Evolutionary conservation across 2,888 invertebrate genomes (phyloP).

Genomic region (Hanleya hanleyi): DNA sequence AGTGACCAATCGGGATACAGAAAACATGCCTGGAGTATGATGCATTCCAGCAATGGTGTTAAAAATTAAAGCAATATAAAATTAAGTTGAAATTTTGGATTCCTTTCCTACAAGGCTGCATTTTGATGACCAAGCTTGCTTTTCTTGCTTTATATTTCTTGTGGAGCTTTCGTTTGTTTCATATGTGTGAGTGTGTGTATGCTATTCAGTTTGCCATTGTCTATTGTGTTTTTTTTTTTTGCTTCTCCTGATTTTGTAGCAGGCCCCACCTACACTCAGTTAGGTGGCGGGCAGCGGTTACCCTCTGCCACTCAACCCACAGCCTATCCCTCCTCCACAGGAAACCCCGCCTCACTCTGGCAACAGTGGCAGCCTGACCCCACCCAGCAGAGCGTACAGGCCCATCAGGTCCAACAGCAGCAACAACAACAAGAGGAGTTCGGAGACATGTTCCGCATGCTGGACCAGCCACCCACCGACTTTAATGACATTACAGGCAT

Average conservation of each 20-base stretch:
- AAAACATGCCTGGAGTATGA: too few species aligned
- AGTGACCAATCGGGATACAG: too few species aligned
- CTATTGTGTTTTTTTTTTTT: not conserved
- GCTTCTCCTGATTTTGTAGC: conserved; percentile 74
- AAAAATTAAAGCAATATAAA: too few species aligned
- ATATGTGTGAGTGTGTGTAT: not conserved
- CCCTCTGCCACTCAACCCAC: conserved; percentile 31
- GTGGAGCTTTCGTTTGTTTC: too few species aligned
- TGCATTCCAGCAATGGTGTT: too few species aligned
- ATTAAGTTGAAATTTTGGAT: too few species aligned
- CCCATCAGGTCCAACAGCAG: conserved; percentile 18
- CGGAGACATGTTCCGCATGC: conserved; percentile 69
- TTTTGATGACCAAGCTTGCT: too few species aligned
- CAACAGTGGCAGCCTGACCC: conserved; percentile 51
- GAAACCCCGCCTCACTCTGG: conserved; percentile 38
- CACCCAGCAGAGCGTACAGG: conserved; percentile 36
- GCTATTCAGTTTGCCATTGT: not conserved
- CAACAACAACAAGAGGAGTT: conserved; percentile 61
- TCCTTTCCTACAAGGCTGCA: too few species aligned
- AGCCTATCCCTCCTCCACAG: conserved; percentile 22
- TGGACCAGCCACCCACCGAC: conserved; percentile 64
- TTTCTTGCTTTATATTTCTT: too few species aligned
- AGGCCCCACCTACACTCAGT: conserved; percentile 87
- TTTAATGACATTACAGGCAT: conserved; percentile 67
- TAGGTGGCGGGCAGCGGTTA: conserved; percentile 77